Evolutionary conservation across 1,140 invertebrate genomes (phyloP).

Genomic region (Arion vulgaris): DNA sequence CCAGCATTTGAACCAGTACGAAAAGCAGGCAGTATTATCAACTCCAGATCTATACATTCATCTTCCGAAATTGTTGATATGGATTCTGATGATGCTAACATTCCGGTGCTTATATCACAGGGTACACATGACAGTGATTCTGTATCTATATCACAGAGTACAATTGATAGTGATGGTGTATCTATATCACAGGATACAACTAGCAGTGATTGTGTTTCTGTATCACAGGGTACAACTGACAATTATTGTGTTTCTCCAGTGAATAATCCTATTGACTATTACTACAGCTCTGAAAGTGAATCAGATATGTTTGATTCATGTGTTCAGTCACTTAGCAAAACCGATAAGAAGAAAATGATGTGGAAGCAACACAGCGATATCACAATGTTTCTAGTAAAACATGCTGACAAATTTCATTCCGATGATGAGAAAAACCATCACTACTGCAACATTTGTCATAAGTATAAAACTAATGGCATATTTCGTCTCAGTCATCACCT

Average conservation of each 20-base stretch:
- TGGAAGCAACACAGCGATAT: conserved; percentile 2
- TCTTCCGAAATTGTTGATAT: neutral
- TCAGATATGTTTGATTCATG: conserved; percentile 1
- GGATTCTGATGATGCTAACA: neutral
- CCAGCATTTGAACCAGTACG: neutral
- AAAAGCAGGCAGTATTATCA: neutral
- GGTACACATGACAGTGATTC: neutral
- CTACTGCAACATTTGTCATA: neutral
- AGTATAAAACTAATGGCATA: conserved; percentile 17
- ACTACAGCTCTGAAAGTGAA: conserved; percentile 29
- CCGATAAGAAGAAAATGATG: neutral
- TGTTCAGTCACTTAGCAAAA: neutral
- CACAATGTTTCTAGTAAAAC: conserved; percentile 19
- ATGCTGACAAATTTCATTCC: neutral
- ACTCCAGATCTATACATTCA: neutral
- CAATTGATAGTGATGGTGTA: neutral
- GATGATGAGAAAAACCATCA: neutral
- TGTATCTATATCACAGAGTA: neutral
- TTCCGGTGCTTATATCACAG: neutral
- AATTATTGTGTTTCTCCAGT: neutral
- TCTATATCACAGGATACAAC: neutral
- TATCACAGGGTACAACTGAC: neutral
- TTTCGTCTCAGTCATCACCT: conserved; percentile 3
- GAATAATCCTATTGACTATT: neutral
- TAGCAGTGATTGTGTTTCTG: neutral